Evolutionary conservation across 2,113 vertebrate species (phyloP).

Genomic region (Bettongia penicillata): DNA sequence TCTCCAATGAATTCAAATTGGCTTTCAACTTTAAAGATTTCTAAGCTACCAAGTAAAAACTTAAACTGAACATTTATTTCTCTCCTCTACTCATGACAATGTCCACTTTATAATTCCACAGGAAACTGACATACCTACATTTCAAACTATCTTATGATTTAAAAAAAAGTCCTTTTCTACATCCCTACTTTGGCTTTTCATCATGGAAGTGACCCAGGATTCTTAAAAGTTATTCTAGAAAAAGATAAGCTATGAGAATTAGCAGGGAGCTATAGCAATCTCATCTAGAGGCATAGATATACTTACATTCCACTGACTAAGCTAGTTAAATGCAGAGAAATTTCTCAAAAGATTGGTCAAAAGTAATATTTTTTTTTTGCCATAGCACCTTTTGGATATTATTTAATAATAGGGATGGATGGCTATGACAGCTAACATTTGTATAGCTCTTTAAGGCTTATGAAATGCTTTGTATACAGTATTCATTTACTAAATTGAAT

Average conservation of each 20-base stretch:
- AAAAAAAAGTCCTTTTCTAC: not conserved
- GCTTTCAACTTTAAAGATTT: not conserved
- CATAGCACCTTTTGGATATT: not conserved
- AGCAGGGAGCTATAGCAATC: not conserved
- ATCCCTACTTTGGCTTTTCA: not conserved
- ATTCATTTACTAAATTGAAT: not conserved
- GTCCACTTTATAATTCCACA: not conserved
- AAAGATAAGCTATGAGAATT: not conserved
- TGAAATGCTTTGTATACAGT: not conserved
- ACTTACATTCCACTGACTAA: not conserved
- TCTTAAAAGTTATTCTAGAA: not conserved
- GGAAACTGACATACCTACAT: not conserved
- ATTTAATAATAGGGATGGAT: not conserved
- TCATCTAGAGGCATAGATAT: not conserved
- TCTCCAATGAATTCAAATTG: not conserved
- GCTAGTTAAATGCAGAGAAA: not conserved
- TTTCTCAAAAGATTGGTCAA: not conserved
- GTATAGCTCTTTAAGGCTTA: not conserved
- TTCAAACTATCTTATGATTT: not conserved
- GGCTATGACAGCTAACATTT: not conserved
- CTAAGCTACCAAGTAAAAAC: not conserved
- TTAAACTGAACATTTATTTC: not conserved
- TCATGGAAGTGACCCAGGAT: not conserved
- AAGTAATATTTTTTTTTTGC: not conserved
- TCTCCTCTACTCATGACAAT: not conserved